Conservation (phyloP, 2,888 invertebrate species). For the Aplocera efformata region DNA sequence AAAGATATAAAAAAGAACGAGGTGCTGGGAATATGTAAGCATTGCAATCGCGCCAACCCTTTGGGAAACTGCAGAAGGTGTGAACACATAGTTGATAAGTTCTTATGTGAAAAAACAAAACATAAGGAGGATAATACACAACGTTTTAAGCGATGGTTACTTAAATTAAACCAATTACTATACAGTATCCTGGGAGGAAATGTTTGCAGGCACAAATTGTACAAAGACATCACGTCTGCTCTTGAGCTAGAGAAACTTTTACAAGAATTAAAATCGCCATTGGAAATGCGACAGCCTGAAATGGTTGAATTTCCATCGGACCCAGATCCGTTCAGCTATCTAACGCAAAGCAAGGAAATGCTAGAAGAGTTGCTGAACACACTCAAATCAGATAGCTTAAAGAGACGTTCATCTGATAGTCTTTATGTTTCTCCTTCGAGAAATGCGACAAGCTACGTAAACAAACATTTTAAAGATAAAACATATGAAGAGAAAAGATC, state of each 20-base stretch:
- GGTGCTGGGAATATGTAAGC: conserved; percentile 37
- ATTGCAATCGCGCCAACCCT: conserved; percentile 37
- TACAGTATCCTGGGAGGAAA: conserved; percentile 29
- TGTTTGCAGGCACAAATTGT: conserved; percentile 30
- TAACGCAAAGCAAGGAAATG: conserved; percentile 32
- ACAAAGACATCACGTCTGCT: conserved; percentile 19
- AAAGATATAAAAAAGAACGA: conserved; percentile 37
- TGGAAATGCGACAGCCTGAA: conserved; percentile 24
- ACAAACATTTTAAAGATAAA: conserved; percentile 33
- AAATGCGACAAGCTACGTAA: conserved; percentile 21
- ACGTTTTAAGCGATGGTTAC: conserved; percentile 34
- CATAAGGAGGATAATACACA: conserved; percentile 26
- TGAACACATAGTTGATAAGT: conserved; percentile 36
- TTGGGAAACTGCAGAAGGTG: conserved; percentile 44
- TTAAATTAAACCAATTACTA: conserved; percentile 37
- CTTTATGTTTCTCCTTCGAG: conserved; percentile 12
- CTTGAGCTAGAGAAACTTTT: conserved; percentile 36
- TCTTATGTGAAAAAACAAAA: conserved; percentile 27
- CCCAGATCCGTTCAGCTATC: conserved; percentile 11
- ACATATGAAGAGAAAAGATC: conserved; percentile 8
- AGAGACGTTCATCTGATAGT: conserved; percentile 12
- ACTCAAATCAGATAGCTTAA: conserved; percentile 20
- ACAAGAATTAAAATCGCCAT: conserved; percentile 30
- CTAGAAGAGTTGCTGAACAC: conserved; percentile 33
- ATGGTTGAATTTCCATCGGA: conserved; percentile 31